A percentile compares a stretch with the other conserved stretches of the same genome.
Conservation (phyloP, 2,113 vertebrate species). For the Coracopsis vasa region DNA sequence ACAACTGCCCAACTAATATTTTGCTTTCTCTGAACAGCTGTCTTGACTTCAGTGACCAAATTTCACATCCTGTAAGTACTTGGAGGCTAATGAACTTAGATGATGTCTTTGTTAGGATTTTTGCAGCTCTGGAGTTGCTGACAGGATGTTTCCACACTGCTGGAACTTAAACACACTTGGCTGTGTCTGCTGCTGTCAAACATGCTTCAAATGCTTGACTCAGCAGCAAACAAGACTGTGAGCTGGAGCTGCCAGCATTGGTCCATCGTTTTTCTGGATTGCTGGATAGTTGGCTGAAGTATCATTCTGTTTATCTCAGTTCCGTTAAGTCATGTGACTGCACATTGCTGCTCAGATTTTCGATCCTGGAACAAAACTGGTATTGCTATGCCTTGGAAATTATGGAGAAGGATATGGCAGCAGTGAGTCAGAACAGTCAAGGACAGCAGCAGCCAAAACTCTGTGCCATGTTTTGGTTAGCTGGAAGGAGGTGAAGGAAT, state of each 20-base stretch:
- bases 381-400: background rate
- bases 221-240: background rate
- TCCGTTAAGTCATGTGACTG: background rate
- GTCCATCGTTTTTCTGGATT: background rate
- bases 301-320: background rate
- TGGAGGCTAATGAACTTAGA: background rate
- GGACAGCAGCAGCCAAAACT: slow-evolving; percentile 37
- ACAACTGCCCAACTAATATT: background rate
- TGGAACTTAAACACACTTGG: background rate
- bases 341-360: background rate
- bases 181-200: background rate
- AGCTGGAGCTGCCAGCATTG: background rate
- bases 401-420: slow-evolving; percentile 7
- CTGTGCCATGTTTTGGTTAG: slow-evolving; percentile 27
- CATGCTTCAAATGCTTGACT: background rate
- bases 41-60: background rate
- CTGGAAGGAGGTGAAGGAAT: slow-evolving; percentile 25
- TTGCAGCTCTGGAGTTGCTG: background rate
- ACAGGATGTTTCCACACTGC: background rate
- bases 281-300: background rate
- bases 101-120: background rate
- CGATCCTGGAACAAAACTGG: background rate
- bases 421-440: background rate
- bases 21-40: background rate
- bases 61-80: background rate